These are phyloP conservation scores for Eriocheir sinensis DNA, from an alignment of 1,140 invertebrate species.

Conservation along the genomic window DNA sequence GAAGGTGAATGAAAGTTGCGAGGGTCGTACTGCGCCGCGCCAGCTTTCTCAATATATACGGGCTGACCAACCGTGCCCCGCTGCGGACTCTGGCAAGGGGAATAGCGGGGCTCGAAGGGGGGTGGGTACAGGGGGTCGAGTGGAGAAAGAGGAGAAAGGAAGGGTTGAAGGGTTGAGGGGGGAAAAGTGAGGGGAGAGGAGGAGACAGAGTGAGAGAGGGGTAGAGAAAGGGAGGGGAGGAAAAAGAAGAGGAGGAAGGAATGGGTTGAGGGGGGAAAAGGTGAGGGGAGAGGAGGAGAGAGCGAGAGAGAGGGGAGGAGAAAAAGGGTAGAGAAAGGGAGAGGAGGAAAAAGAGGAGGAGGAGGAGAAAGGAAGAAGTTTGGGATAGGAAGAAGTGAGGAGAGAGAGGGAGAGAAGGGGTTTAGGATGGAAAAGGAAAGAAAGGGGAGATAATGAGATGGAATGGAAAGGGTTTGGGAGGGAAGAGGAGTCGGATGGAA, in stretches of 20 bases:
- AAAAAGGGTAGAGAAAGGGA: not conserved
- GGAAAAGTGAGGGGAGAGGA: not conserved
- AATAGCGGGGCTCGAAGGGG: not conserved
- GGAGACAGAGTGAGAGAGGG: not conserved
- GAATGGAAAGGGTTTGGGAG: not conserved
- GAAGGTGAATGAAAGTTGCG: slow-evolving; percentile 23
- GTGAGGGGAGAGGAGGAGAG: too few relatives aligned
- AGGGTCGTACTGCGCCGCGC: not conserved
- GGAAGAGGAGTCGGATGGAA: not conserved
- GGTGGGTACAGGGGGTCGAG: not conserved
- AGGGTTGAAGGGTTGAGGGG: not conserved
- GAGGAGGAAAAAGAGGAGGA: not conserved
- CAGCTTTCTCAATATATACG: slow-evolving; percentile 15
- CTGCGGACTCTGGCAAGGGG: slow-evolving; percentile 18
- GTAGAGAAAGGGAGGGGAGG: not conserved
- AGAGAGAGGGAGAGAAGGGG: not conserved
- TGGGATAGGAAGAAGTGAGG: not conserved
- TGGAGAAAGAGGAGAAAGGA: not conserved
- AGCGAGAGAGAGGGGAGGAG: not conserved
- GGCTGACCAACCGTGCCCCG: not conserved
- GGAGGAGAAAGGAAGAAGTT: not conserved
- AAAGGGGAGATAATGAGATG: not conserved
- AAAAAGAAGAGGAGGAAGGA: not conserved
- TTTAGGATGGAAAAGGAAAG: not conserved
- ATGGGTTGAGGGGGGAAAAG: not conserved